Conservation (phyloP, 2,113 vertebrate genomes). For the Eptesicus fuscus region DNA sequence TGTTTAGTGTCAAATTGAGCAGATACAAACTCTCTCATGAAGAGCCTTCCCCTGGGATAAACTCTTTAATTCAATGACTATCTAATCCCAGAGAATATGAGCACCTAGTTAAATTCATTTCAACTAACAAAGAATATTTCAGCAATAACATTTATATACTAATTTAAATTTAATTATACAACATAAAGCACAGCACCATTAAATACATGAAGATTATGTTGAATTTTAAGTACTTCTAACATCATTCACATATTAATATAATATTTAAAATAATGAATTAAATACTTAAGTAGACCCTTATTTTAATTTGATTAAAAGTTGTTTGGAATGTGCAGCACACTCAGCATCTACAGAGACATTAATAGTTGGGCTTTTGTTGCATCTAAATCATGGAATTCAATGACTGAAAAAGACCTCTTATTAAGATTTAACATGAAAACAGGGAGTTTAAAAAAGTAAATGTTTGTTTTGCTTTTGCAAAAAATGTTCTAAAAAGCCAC, state of each 20-base stretch:
- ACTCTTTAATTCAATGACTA: slow-evolving; percentile 29
- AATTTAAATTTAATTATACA: slow-evolving; percentile 50
- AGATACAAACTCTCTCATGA: slow-evolving; percentile 29
- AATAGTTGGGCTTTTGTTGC: neutral
- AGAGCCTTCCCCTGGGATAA: neutral
- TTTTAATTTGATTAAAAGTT: neutral
- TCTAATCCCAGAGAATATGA: neutral
- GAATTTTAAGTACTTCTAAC: neutral
- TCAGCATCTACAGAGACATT: neutral
- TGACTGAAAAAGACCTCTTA: neutral
- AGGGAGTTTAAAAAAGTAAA: neutral
- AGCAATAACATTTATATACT: slow-evolving; percentile 37
- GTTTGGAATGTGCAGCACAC: neutral
- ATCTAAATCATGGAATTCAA: neutral
- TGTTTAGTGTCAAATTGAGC: slow-evolving; percentile 27
- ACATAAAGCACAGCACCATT: slow-evolving; percentile 7
- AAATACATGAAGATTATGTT: slow-evolving; percentile 23
- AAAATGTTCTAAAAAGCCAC: neutral
- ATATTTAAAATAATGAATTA: slow-evolving; percentile 14
- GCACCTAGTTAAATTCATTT: slow-evolving; percentile 9
- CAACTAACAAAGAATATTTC: slow-evolving; percentile 36
- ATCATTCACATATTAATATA: slow-evolving; percentile 19
- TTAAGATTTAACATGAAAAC: neutral
- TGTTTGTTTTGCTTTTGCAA: neutral
- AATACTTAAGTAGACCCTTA: neutral